Evolutionary conservation across 2,797 vertebrate genomes (phyloP), one percentile per base, ranked within the genome.

Genomic region (Gallinago stenura): DNA sequence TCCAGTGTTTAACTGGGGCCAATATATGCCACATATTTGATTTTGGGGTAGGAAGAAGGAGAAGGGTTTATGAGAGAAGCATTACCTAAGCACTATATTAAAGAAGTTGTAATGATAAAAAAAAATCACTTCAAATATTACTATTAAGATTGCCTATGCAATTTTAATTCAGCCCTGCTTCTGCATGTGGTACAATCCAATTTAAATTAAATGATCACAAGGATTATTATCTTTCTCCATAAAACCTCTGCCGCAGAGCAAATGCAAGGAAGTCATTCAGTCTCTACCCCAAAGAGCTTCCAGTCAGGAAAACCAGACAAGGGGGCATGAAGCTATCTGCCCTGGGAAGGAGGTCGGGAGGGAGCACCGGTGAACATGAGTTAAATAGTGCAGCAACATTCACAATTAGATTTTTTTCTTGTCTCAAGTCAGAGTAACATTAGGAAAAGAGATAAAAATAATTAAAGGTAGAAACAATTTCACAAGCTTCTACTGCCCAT

Each of bases 151-250:
- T 79, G 77, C 15, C 58, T 50, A 4, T 61, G 39, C 46, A 62
- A 71, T 90, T 88, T 91, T 72, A 78, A 78, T 90, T 92, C 88
- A 89, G 33, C 31, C n/a, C 53, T 81, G 37, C 26, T 62, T 86
- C 69, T 70, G 45, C 56, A 9, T 69, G 83, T 46, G n/a, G 81
- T 65, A 25, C 50, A 82, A 95, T 72, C 57, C 69, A 82, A 83
- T 90, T 54, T 82, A 95, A 93, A 91, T 92, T 86, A 93, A 95
- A 94, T 10, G 6, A 89, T 90, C 70, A 57, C 46, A 76, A 0
- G 1, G 53, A 76, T 92, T 89, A 89, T 79, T 90, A 84, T n/a
- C 33, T 61, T 79, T 37, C 58, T 93, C 77, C 73, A 54, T 31
- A 68, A 88, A 57, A 93, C 50, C 45, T 86, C 73, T 87, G 20